These are phyloP conservation scores for Hirundichthys speculiger DNA, from an alignment of 2,113 vertebrate species.

Conservation along the genomic window DNA sequence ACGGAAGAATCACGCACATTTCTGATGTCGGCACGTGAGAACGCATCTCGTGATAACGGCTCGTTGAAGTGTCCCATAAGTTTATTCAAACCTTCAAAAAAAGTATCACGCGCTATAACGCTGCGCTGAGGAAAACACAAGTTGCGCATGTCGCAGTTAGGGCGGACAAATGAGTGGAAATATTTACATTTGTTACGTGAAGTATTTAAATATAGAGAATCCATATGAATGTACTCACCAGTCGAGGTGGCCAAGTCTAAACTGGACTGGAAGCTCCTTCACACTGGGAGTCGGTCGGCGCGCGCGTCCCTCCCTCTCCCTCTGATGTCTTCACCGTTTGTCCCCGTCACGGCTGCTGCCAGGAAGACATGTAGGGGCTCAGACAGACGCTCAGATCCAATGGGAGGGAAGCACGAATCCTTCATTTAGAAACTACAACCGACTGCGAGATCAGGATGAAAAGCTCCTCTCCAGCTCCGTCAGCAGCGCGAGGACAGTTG, in stretches of 20 bases:
- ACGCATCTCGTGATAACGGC: no score
- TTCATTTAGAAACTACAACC: slow-evolving; percentile 47
- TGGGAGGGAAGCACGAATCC: slow-evolving; percentile 39
- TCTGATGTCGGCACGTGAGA: no score
- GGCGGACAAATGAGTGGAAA: no score
- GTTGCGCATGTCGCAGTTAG: no score
- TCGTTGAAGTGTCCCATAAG: no score
- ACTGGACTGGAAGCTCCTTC: slow-evolving; percentile 12
- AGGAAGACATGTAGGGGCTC: slow-evolving; percentile 18
- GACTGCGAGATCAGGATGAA: slow-evolving; percentile 15
- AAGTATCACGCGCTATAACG: no score
- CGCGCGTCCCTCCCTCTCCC: slow-evolving; percentile 12
- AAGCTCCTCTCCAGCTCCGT: slow-evolving; percentile 22
- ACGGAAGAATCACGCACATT: no score
- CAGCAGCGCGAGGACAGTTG: slow-evolving; percentile 16
- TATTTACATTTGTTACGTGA: no score
- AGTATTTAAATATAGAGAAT: no score
- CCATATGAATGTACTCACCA: no score
- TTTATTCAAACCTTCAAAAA: no score
- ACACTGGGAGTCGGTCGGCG: neutral
- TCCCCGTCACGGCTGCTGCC: slow-evolving; percentile 17
- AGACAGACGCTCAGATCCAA: slow-evolving; percentile 28
- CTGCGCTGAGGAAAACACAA: no score
- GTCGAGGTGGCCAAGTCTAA: neutral
- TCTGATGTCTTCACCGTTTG: slow-evolving; percentile 12